These are phyloP conservation scores for Cassiopea xamachana DNA, from an alignment of 30 jellyfish, hydroid and myxozoan genomes.

Conservation along the genomic window DNA sequence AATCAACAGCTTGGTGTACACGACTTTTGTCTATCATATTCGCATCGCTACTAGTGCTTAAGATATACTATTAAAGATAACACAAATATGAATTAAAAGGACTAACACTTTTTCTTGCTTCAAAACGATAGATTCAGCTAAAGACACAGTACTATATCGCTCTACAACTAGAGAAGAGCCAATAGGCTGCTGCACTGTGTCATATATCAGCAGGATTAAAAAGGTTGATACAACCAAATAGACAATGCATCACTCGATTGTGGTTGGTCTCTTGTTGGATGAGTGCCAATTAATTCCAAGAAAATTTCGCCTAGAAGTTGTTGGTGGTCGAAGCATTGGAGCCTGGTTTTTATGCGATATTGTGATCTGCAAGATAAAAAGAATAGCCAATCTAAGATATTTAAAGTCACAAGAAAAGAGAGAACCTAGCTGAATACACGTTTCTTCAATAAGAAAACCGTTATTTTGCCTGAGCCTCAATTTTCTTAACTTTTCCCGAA, in stretches of 20 bases:
- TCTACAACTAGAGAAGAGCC: neutral
- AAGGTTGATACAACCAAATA: slow-evolving; percentile 62
- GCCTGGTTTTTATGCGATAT: slow-evolving; percentile 94
- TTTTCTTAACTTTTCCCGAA: too few relatives aligned
- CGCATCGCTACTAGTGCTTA: too few relatives aligned
- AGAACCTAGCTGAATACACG: too few relatives aligned
- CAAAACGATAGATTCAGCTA: neutral
- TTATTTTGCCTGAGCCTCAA: too few relatives aligned
- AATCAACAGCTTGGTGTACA: too few relatives aligned
- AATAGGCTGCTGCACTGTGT: neutral
- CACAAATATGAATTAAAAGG: too few relatives aligned
- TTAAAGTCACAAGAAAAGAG: too few relatives aligned
- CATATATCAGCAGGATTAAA: slow-evolving; percentile 3
- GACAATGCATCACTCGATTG: neutral
- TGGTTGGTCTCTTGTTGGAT: slow-evolving; percentile 53
- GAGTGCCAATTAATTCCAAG: slow-evolving; percentile 78
- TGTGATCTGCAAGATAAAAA: slow-evolving; percentile 65
- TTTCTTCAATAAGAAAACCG: too few relatives aligned
- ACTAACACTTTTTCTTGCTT: too few relatives aligned
- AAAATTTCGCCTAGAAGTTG: slow-evolving; percentile 52
- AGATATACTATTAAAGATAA: too few relatives aligned
- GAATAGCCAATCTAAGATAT: too few relatives aligned
- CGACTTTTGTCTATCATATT: too few relatives aligned
- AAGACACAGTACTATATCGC: neutral
- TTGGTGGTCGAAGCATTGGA: slow-evolving; percentile 89